These are phyloP conservation scores for Volucella inflata DNA, from an alignment of 2,888 invertebrate genomes.

Conservation along the genomic window DNA sequence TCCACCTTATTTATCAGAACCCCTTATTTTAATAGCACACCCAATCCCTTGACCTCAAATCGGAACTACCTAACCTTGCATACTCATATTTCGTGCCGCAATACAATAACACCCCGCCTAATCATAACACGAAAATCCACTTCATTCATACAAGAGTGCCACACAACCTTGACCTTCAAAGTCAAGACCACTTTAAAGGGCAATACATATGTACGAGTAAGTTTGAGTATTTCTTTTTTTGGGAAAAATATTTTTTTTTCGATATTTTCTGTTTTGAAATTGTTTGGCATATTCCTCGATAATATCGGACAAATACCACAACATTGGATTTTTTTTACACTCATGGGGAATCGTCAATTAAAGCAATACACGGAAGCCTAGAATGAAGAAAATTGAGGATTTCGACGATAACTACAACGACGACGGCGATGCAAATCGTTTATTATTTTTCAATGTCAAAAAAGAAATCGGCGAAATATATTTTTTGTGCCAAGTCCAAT, in stretches of 20 bases:
- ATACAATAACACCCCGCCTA: no score
- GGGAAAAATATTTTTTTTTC: no score
- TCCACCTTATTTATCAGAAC: no score
- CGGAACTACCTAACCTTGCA: no score
- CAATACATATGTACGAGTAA: not conserved
- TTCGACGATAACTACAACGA: not conserved
- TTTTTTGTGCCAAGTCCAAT: conserved; percentile 45
- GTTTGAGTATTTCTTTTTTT: no score
- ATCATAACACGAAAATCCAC: no score
- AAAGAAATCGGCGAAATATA: not conserved
- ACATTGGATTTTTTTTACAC: not conserved
- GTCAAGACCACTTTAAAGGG: conserved; percentile 2
- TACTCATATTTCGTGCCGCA: no score
- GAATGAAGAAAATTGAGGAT: not conserved
- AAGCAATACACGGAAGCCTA: conserved; percentile 25
- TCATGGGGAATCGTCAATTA: conserved; percentile 17
- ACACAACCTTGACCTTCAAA: conserved; percentile 26
- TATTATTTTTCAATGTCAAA: conserved; percentile 49
- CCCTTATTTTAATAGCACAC: no score
- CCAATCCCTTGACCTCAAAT: no score
- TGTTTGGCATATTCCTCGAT: conserved; percentile 37
- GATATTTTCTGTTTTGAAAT: conserved; percentile 12
- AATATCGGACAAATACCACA: conserved; percentile 3
- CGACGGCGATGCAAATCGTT: conserved; percentile 32
- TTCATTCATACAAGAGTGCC: no score